These are phyloP conservation scores for Eupithecia inturbata DNA, from an alignment of 2,888 invertebrate genomes.

Conservation along the genomic window DNA sequence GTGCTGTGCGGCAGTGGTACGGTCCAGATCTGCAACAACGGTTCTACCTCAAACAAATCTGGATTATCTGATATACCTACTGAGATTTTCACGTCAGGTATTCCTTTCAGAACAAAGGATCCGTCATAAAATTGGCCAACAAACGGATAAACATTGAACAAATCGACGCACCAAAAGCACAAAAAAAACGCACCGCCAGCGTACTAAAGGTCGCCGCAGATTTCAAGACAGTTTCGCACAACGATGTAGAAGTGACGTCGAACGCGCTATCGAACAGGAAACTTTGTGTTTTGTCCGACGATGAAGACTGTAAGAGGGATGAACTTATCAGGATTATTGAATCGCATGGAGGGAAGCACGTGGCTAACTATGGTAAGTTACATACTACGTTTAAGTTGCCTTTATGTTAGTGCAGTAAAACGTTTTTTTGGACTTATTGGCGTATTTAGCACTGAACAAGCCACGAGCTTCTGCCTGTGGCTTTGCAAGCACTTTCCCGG, in stretches of 20 bases:
- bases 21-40: too few species aligned
- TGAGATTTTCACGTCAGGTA: neutral
- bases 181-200: constrained; percentile 58
- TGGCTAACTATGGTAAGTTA: constrained; percentile 64
- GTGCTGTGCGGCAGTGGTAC: too few species aligned
- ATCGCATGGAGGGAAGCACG: constrained; percentile 69
- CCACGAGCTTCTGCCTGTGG: too few species aligned
- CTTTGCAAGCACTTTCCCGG: too few species aligned
- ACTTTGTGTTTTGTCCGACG: constrained; percentile 68
- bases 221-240: constrained; percentile 53
- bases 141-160: constrained; percentile 61
- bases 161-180: constrained; percentile 51
- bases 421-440: too few species aligned
- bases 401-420: too few species aligned
- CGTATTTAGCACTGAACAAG: too few species aligned
- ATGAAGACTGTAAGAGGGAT: constrained; percentile 60
- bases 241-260: constrained; percentile 58
- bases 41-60: too few species aligned
- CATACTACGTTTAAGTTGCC: neutral
- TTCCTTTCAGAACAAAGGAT: constrained; percentile 55
- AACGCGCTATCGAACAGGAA: constrained; percentile 63
- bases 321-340: constrained; percentile 64
- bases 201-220: constrained; percentile 62
- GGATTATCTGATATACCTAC: too few species aligned
- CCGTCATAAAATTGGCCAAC: constrained; percentile 67